Evolutionary conservation across 2,888 invertebrate genomes (phyloP).

Genomic region (Hetaerina titia): DNA sequence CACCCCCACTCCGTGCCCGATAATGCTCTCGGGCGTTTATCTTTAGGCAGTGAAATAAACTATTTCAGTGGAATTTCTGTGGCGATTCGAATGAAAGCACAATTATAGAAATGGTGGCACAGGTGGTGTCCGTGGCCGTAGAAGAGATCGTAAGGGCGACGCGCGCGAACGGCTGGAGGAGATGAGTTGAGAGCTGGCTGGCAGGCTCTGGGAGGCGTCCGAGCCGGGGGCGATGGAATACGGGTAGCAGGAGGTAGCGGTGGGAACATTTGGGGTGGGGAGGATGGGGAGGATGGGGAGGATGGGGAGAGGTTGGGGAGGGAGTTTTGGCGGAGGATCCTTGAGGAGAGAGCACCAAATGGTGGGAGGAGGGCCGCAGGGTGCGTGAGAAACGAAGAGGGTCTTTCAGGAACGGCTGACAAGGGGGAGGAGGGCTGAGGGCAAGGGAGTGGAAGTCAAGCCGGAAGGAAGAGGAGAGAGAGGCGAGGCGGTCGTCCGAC

Average conservation of each 20-base stretch:
- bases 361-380: not conserved
- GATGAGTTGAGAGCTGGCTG: not conserved
- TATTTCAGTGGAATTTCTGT: no score
- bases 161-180: not conserved
- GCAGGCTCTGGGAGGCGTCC: not conserved
- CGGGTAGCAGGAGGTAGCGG: not conserved
- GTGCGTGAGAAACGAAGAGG: constrained; percentile 10
- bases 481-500: not conserved
- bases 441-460: not conserved
- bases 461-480: not conserved
- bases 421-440: not conserved
- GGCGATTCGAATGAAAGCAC: no score
- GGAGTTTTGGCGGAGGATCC: not conserved
- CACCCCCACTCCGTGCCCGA: no score
- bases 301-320: not conserved
- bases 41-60: no score
- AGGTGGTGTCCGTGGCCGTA: not conserved
- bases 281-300: not conserved
- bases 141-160: not conserved
- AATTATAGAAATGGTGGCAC: not conserved
- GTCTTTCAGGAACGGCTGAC: not conserved
- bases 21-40: no score
- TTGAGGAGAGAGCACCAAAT: not conserved
- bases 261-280: not conserved
- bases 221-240: not conserved